Percentiles rank a stretch among this genome's conserved stretches.
Conservation (phyloP, 2,888 invertebrate species). For the Synergus laeviventris region DNA sequence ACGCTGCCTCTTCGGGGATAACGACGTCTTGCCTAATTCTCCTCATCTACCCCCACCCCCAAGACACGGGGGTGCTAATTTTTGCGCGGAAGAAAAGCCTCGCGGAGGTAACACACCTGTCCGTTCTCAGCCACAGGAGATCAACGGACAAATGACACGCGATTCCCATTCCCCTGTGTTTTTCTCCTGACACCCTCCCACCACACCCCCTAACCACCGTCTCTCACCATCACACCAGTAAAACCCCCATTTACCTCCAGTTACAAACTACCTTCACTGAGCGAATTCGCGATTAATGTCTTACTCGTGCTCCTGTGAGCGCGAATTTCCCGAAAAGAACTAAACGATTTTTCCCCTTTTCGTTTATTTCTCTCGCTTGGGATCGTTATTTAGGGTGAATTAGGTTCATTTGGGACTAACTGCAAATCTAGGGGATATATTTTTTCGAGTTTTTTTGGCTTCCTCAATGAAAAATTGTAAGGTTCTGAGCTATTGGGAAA, state of each 20-base stretch:
- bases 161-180: slow-evolving; percentile 62
- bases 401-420: slow-evolving; percentile 29
- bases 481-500: background rate
- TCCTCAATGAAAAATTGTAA: background rate
- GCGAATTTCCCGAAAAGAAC: slow-evolving; percentile 71
- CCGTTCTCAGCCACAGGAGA: slow-evolving; percentile 63
- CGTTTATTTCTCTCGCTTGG: slow-evolving; percentile 37
- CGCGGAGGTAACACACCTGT: slow-evolving; percentile 54
- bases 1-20: slow-evolving; percentile 48
- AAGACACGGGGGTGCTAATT: slow-evolving; percentile 53
- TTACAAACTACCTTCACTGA: slow-evolving; percentile 69
- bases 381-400: slow-evolving; percentile 42
- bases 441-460: background rate
- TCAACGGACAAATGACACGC: slow-evolving; percentile 76
- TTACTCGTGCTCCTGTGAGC: slow-evolving; percentile 64
- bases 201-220: slow-evolving; percentile 37
- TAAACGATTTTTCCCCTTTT: slow-evolving; percentile 63
- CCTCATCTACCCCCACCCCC: slow-evolving; percentile 46
- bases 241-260: slow-evolving; percentile 57
- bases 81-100: slow-evolving; percentile 58
- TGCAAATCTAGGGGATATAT: slow-evolving; percentile 3
- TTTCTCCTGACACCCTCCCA: background rate
- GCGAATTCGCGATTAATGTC: slow-evolving; percentile 71
- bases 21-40: slow-evolving; percentile 67
- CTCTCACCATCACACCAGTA: slow-evolving; percentile 13